phyloP scores from a whole-genome alignment of 2,797 vertebrate species.

The Yasuhikotakia modesta region DNA sequence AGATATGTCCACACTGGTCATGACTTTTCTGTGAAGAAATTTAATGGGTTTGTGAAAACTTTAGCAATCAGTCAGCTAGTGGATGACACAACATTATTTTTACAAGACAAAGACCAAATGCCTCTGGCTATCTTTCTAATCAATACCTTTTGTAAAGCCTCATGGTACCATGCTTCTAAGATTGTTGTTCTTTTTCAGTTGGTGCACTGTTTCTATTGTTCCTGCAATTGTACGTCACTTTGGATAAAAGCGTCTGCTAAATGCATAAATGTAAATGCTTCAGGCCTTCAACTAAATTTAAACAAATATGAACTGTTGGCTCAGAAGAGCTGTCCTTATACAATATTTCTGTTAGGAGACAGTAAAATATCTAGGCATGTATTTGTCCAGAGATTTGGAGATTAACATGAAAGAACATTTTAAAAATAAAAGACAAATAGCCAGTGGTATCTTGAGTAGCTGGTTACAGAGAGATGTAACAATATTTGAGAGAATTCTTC shows the following conservation, averaged over 20 bases:
- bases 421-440: not conserved
- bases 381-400: not conserved
- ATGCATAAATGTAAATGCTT: no score
- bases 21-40: constrained; percentile 1
- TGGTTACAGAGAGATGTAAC: not conserved
- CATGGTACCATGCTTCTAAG: no score
- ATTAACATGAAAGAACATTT: not conserved
- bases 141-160: not conserved
- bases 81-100: constrained; percentile 5
- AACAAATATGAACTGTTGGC: not conserved
- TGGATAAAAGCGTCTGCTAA: no score
- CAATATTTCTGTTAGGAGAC: not conserved
- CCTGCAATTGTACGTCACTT: no score
- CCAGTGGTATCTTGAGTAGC: not conserved
- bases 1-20: not conserved
- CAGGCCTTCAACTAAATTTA: not conserved
- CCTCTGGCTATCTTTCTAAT: not conserved
- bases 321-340: not conserved
- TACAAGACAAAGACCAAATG: not conserved
- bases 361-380: not conserved
- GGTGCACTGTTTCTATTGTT: no score
- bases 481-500: no score
- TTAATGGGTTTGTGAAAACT: not conserved
- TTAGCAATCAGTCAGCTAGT: not conserved
- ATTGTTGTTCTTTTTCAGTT: no score